Evolutionary conservation across 2,888 invertebrate species (phyloP).

Genomic region (Drosophila suboccidentalis): DNA sequence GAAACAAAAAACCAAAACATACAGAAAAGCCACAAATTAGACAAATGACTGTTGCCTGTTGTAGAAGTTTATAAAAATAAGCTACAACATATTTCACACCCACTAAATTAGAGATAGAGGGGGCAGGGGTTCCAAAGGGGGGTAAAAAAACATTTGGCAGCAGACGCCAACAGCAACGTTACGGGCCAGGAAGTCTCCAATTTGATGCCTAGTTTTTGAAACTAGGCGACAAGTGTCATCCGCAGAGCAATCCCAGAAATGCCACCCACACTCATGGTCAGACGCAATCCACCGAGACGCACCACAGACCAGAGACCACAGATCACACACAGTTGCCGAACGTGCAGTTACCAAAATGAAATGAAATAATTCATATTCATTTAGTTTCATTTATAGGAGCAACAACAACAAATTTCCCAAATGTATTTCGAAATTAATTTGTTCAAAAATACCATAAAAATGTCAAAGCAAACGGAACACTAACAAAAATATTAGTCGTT

Average conservation of each 20-base stretch:
- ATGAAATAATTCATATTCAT: conserved; percentile 69
- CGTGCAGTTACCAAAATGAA: conserved; percentile 38
- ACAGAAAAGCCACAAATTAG: conserved; percentile 64
- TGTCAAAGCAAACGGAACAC: conserved; percentile 41
- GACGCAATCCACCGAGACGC: conserved; percentile 35
- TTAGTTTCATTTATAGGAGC: conserved; percentile 55
- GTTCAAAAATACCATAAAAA: conserved; percentile 60
- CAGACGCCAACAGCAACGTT: conserved; percentile 29
- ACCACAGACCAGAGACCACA: conserved; percentile 14
- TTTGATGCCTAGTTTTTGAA: conserved; percentile 63
- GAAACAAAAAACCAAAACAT: conserved; percentile 6
- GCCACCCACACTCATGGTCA: conserved; percentile 60
- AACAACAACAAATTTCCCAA: conserved; percentile 32
- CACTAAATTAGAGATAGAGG: conserved; percentile 51
- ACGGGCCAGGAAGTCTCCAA: conserved; percentile 54
- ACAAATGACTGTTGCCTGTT: conserved; percentile 71
- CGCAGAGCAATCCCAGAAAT: conserved; percentile 53
- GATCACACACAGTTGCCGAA: conserved; percentile 59
- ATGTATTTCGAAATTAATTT: conserved; percentile 55
- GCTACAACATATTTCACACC: conserved; percentile 69
- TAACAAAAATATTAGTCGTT: conserved; percentile 28
- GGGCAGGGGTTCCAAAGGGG: not conserved
- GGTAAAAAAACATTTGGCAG: conserved; percentile 55
- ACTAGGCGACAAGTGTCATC: conserved; percentile 66
- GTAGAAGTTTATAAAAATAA: conserved; percentile 78